Evolutionary conservation across 2,888 invertebrate genomes (phyloP).

Genomic region (Chrysopilus asiliformis): DNA sequence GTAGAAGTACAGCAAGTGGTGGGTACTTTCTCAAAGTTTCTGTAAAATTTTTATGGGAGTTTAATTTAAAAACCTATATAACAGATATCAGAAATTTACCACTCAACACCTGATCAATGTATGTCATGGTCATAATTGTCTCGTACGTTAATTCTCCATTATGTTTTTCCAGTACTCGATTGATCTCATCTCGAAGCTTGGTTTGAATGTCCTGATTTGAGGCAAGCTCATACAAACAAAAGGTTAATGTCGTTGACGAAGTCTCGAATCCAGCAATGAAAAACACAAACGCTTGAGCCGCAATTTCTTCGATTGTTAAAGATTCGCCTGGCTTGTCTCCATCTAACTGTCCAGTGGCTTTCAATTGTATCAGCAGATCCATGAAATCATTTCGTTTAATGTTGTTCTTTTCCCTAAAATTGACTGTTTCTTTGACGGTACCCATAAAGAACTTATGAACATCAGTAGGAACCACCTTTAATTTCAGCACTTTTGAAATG

Average conservation of each 20-base stretch:
- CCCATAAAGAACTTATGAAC: constrained; percentile 9
- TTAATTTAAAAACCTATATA: background rate
- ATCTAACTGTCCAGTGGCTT: constrained; percentile 3
- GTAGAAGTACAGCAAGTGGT: constrained; percentile 27
- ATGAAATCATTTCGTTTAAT: constrained; percentile 11
- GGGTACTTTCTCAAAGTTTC: constrained; percentile 39
- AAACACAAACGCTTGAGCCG: constrained; percentile 43
- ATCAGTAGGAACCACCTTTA: constrained; percentile 2
- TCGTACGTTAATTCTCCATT: constrained; percentile 35
- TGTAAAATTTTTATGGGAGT: constrained; percentile 13
- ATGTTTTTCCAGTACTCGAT: constrained; percentile 24
- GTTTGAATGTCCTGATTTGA: constrained; percentile 37
- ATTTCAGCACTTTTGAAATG: background rate
- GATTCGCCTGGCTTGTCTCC: constrained; percentile 9
- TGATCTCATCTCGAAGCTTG: constrained; percentile 35
- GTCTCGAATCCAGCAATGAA: constrained; percentile 44
- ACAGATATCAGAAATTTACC: constrained; percentile 23
- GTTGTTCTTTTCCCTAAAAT: constrained; percentile 9
- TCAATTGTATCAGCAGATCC: constrained; percentile 10
- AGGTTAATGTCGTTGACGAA: constrained; percentile 38
- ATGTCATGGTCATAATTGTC: constrained; percentile 36
- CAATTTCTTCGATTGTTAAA: constrained; percentile 36
- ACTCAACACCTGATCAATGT: constrained; percentile 37
- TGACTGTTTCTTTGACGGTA: constrained; percentile 10
- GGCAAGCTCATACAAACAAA: constrained; percentile 39